Percentiles rank a stretch among this genome's conserved stretches.
phyloP scores from a whole-genome alignment of 2,888 invertebrate genomes.

The Pyrrhosoma nymphula region DNA sequence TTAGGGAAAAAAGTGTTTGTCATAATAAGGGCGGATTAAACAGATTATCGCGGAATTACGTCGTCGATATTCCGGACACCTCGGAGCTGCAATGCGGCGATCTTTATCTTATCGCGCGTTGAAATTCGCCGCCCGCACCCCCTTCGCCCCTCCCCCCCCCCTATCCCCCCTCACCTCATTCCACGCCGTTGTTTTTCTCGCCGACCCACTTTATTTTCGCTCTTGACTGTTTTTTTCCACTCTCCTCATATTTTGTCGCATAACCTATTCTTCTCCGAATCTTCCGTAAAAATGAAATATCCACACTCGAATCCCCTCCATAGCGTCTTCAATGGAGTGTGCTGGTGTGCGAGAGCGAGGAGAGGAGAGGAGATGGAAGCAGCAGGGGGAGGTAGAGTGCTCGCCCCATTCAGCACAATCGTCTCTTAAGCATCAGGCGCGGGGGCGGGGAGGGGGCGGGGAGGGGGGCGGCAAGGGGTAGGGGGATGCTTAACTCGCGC shows the following conservation, averaged over 20 bases:
- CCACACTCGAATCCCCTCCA: constrained; percentile 11
- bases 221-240: not conserved
- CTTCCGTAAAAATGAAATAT: constrained; percentile 19
- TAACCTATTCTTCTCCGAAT: not conserved
- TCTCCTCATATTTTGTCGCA: constrained; percentile 17
- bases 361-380: not conserved
- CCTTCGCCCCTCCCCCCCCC: too few relatives aligned
- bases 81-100: constrained; percentile 24
- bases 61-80: not conserved
- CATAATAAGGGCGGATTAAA: not conserved
- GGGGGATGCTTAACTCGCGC: not conserved
- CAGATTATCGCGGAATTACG: not conserved
- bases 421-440: not conserved
- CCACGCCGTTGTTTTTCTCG: not conserved
- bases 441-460: not conserved
- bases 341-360: not conserved
- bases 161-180: not conserved
- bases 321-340: constrained; percentile 27
- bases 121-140: not conserved
- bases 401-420: not conserved
- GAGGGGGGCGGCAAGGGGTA: not conserved
- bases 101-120: constrained; percentile 22
- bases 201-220: not conserved
- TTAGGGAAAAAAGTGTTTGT: not conserved
- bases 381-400: not conserved